These are phyloP conservation scores for Petaurus breviceps DNA, from an alignment of 2,113 vertebrate genomes.

Conservation along the genomic window DNA sequence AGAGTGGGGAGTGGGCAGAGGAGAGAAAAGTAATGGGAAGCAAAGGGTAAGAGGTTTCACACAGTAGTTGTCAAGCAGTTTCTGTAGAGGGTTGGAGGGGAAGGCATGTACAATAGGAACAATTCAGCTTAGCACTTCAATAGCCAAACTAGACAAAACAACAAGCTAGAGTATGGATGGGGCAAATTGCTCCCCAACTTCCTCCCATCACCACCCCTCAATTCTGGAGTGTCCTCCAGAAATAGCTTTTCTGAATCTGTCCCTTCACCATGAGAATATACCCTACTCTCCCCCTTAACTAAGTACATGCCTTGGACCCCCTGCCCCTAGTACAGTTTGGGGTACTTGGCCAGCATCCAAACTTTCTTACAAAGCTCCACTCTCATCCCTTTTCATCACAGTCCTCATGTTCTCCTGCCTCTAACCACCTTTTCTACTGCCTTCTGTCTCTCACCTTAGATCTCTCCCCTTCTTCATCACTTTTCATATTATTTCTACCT, in stretches of 20 bases:
- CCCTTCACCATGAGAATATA: neutral
- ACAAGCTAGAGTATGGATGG: neutral
- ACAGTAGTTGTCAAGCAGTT: neutral
- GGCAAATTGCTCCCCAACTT: neutral
- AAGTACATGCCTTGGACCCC: neutral
- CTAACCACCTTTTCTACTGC: neutral
- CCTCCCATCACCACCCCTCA: neutral
- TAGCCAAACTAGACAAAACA: neutral
- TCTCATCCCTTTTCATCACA: neutral
- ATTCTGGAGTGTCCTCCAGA: neutral
- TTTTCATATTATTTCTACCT: neutral
- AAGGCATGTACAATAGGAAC: neutral
- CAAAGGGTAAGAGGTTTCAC: neutral
- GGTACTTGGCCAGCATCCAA: neutral
- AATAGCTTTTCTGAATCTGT: neutral
- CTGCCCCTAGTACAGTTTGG: neutral
- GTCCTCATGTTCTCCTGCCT: neutral
- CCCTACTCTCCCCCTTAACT: neutral
- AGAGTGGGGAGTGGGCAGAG: neutral
- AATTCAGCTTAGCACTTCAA: neutral
- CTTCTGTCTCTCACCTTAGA: neutral
- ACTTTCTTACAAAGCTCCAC: neutral
- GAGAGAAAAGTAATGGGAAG: neutral
- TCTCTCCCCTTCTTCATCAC: neutral
- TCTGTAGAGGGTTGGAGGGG: neutral